Percentiles rank a stretch among this genome's conserved stretches.
Conservation (phyloP, 2,797 vertebrate genomes). For the Caiman crocodilus region DNA sequence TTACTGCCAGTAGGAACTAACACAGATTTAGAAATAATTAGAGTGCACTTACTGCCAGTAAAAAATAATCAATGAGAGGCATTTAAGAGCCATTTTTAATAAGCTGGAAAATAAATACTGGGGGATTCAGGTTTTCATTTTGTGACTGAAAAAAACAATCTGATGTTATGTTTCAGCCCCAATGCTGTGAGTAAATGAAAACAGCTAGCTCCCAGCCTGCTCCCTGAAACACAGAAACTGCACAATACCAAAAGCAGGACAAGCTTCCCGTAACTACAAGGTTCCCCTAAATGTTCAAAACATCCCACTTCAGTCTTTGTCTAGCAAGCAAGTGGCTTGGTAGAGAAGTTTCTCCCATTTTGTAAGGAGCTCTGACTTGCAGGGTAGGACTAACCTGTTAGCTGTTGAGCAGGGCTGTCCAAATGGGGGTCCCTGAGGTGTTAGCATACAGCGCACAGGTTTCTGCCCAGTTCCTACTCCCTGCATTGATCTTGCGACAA, state of each 20-base stretch:
- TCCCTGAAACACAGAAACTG: background rate
- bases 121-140: background rate
- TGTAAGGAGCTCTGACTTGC: background rate
- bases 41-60: background rate
- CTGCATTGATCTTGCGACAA: no score
- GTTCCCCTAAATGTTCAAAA: background rate
- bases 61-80: background rate
- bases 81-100: background rate
- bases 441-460: no score
- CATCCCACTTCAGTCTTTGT: background rate
- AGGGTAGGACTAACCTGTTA: background rate
- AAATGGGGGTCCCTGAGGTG: no score
- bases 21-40: background rate
- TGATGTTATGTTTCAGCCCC: background rate
- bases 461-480: no score
- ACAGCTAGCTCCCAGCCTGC: background rate
- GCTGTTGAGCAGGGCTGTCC: background rate
- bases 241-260: background rate
- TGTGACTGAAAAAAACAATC: background rate
- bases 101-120: background rate
- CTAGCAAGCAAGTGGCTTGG: background rate
- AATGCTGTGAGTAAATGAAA: background rate
- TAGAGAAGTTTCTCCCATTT: background rate
- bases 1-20: fast-evolving
- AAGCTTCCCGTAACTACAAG: background rate